Percentiles rank a stretch among this genome's conserved stretches.
Conservation (phyloP, 2,113 vertebrate genomes). For the Caranx ignobilis region DNA sequence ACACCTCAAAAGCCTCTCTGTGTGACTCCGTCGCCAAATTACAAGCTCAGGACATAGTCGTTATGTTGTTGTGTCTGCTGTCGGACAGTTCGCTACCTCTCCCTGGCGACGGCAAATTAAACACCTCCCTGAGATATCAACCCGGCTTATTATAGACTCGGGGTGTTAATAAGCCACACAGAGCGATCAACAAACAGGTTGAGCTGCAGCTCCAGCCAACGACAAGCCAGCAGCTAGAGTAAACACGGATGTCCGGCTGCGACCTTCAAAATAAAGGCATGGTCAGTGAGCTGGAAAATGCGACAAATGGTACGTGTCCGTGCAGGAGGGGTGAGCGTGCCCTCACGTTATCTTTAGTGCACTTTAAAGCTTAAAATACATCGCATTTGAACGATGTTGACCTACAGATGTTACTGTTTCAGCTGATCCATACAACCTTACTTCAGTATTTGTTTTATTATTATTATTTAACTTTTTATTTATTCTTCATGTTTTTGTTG, state of each 20-base stretch:
- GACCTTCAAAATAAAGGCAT: slow-evolving; percentile 62
- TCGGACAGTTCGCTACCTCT: not conserved
- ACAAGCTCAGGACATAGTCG: slow-evolving; percentile 20
- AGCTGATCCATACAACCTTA: no score
- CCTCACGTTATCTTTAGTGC: no score
- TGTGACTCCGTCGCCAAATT: slow-evolving; percentile 7
- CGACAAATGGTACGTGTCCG: no score
- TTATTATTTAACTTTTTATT: no score
- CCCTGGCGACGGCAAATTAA: slow-evolving; percentile 6
- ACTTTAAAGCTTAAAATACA: no score
- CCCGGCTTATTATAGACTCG: slow-evolving; percentile 44
- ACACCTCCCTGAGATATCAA: slow-evolving; percentile 10
- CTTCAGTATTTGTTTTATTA: no score
- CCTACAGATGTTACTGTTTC: no score
- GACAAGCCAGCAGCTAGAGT: slow-evolving; percentile 29
- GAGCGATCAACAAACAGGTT: slow-evolving; percentile 61
- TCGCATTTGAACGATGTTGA: no score
- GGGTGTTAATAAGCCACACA: slow-evolving; percentile 55
- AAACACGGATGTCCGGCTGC: slow-evolving; percentile 70
- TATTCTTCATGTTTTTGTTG: no score
- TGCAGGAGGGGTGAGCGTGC: no score
- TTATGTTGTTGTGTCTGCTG: not conserved
- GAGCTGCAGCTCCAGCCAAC: slow-evolving; percentile 35
- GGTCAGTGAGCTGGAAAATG: not conserved
- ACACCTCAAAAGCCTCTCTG: slow-evolving; percentile 56